phyloP scores from a whole-genome alignment of 2,113 vertebrate species.

The Riparia riparia region DNA sequence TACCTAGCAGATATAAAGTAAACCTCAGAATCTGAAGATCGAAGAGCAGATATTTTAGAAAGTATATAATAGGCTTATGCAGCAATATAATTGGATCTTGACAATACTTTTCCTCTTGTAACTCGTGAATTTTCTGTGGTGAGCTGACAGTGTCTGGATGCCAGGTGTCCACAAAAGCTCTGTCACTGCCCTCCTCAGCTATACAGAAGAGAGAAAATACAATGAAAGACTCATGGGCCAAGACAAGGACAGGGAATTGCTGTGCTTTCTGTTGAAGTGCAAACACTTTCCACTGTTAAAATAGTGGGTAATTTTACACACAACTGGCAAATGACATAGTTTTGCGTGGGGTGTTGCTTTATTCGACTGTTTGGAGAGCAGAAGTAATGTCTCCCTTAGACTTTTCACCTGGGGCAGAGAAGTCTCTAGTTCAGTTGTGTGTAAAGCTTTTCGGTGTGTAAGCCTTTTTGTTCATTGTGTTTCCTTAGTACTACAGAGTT shows the following conservation, averaged over 20 bases:
- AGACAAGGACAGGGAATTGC: not conserved
- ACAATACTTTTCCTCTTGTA: not conserved
- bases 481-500: conserved; percentile 87
- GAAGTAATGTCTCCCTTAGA: not conserved
- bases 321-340: not conserved
- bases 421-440: not conserved
- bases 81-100: not conserved
- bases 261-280: not conserved
- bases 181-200: not conserved
- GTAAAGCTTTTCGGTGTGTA: not conserved
- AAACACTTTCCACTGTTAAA: not conserved
- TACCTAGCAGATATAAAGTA: not conserved
- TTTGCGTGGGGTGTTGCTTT: not conserved
- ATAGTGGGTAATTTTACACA: not conserved
- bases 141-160: not conserved
- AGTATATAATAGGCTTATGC: not conserved
- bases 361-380: not conserved
- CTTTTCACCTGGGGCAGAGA: not conserved
- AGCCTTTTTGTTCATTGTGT: conserved; percentile 29
- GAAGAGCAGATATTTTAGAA: not conserved
- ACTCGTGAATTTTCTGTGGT: not conserved
- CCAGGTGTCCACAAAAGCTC: not conserved
- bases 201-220: not conserved
- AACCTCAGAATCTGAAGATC: not conserved
- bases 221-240: not conserved